Evolutionary conservation across 2,797 vertebrate genomes (phyloP), one percentile per base, ranked within the genome.

Genomic region (Carduelis carduelis): DNA sequence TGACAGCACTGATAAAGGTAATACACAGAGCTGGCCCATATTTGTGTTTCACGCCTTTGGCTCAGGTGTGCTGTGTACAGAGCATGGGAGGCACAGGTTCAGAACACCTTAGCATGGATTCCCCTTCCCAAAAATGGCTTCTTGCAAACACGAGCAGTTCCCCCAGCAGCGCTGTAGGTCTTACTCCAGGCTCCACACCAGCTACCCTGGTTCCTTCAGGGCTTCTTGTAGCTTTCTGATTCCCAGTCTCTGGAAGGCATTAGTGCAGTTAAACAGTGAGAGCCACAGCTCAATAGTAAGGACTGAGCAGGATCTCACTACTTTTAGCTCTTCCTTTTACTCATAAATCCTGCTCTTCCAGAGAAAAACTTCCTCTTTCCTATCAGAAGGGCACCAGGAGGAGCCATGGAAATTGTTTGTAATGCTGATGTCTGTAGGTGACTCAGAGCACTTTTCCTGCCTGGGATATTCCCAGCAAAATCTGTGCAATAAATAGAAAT

Each of bases 401-500:
- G 68, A 84, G 30, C 65, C 50, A 64, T 2, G 18, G 87, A 90
- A 96, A 91, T 59, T 77, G 46, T 90, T 56, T 27, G 41, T 64
- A 63, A 66, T 20, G 4, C 41, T 68, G 39, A 57, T 28, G 19
- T 23, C 61, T 83, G 22, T 64, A 34, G 30, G 20, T 93, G 87
- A 95, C 68, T 94, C 87, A 92, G 75, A 83, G 50, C 27, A 57
- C 81, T 76, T 61, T 93, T 77, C 83, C 83, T 91, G 87, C 30
- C 7, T 21, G 44, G 63, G 60, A 83, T 53, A 41, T 68, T 94
- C 64, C 81, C 74, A 92, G 26, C 11, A 9, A 83, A 89, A 86
- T 37, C 9, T 61, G 50, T 60, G 14, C 57, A 78, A 43, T 65
- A 64, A 92, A 60, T 0, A 59, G 63, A 63, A 23, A 17, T 56